Base-by-base conservation (phyloP, 2,797 vertebrate genomes). In the Gambelia wislizenii region DNA sequence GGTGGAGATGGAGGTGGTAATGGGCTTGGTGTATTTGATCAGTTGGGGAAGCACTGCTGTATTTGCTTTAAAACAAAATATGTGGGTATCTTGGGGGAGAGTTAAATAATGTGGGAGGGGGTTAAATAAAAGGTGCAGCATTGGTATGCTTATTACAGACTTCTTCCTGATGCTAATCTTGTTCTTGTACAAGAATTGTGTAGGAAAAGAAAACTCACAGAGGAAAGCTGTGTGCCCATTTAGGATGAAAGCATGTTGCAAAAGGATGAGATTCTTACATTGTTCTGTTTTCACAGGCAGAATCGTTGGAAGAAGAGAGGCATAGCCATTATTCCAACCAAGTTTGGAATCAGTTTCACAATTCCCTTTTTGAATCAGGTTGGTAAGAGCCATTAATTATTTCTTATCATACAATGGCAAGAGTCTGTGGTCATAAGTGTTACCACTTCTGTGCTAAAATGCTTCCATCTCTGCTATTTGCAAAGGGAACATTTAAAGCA, bases 261-360 rank as follows among this genome's bases (percentile, higher is more conserved):
- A 90, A 2, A 18, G 27, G 42, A 4, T 22, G 64, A 64, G 2
- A 36, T 6, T 87, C 61, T 0, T 0, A 92, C 79, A 2, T 6
- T 27, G 1, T 92, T 93, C 39, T 93, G 75, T 93, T 69, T 64
- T 90, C 86, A 67, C 92, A 99, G 99, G 89, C 97, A 98, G 92
- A 98, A 99, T 93, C 98, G 98, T 33, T 99, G 99, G 99, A 99
- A 98, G 91, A 99, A 99, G 96, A 98, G 98, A 95, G 99, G 99
- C 12, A 93, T 99, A 14, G 97, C 98, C 59, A 97, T 99, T 47
- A 96, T 99, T 92, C 99, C 99, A 67, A 99, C 98, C 80, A 99
- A 98, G 96, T 99, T 99, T 94, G 99, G 99, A 82, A 98, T 99
- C 96, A 98, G 98, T 95, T 99, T 98, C 94, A 98, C 97, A 0